These are phyloP conservation scores for Synergus gifuensis DNA, from an alignment of 2,888 invertebrate species.

Conservation along the genomic window DNA sequence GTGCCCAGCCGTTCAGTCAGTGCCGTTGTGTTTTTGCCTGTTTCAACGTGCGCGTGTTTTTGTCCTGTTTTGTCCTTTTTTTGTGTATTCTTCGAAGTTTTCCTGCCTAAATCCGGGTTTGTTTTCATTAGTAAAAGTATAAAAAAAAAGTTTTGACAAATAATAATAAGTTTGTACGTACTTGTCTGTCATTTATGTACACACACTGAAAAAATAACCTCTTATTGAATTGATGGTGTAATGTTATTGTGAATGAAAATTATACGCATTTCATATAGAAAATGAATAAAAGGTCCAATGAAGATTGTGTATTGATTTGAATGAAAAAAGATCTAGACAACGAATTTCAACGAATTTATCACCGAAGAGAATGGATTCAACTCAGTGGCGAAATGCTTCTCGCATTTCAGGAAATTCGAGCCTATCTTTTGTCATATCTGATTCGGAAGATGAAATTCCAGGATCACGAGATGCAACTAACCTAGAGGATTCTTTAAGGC, in stretches of 20 bases:
- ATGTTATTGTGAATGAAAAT: too few relatives aligned
- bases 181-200: too few relatives aligned
- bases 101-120: background rate
- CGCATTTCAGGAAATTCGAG: background rate
- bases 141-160: background rate
- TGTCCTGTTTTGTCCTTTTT: background rate
- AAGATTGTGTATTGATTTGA: background rate
- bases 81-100: background rate
- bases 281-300: background rate
- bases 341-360: background rate
- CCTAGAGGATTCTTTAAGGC: background rate
- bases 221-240: background rate
- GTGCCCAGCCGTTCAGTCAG: too few relatives aligned
- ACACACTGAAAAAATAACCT: background rate
- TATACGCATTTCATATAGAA: too few relatives aligned
- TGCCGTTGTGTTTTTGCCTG: background rate
- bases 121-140: background rate
- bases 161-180: background rate
- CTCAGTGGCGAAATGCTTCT: background rate
- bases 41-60: background rate
- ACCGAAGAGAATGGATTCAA: background rate
- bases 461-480: background rate
- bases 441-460: constrained; percentile 10
- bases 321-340: background rate
- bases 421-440: background rate